These are phyloP conservation scores for Archivesica marissinica DNA, from an alignment of 1,140 invertebrate genomes.

Conservation along the genomic window DNA sequence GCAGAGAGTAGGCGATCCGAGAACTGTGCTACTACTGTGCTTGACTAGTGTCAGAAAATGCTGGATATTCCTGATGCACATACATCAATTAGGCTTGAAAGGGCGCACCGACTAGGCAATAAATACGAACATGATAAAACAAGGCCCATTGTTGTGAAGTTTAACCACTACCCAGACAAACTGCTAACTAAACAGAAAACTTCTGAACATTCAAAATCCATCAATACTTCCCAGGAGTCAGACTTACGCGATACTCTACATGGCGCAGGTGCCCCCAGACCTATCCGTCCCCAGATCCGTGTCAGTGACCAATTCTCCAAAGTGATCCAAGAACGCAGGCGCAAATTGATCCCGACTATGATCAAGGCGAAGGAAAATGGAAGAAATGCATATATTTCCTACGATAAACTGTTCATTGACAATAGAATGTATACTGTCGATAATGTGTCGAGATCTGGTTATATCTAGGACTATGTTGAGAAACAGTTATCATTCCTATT, in stretches of 20 bases:
- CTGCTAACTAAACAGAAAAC: background rate
- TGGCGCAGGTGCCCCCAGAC: background rate
- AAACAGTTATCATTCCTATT: slow-evolving; percentile 1
- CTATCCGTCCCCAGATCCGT: background rate
- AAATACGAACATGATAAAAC: background rate
- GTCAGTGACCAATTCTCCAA: slow-evolving; percentile 15
- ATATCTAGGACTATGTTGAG: background rate
- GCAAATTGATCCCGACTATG: background rate
- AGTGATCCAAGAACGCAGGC: background rate
- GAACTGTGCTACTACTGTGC: background rate
- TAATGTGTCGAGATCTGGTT: background rate
- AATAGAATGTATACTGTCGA: slow-evolving; percentile 32
- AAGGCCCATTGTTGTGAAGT: background rate
- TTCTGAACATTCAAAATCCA: background rate
- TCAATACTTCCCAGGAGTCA: background rate
- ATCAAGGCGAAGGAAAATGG: slow-evolving; percentile 23
- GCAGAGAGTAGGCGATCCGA: background rate
- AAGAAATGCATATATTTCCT: background rate
- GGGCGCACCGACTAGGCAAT: background rate
- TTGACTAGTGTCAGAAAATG: background rate
- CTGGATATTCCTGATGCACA: background rate
- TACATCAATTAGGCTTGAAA: background rate
- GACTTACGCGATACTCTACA: background rate
- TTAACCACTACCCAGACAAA: slow-evolving; percentile 3
- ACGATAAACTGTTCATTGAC: slow-evolving; percentile 10